Evolutionary conservation across 2,797 vertebrate species (phyloP), one percentile per base, ranked within the genome.

Genomic region (Ceryle rudis): DNA sequence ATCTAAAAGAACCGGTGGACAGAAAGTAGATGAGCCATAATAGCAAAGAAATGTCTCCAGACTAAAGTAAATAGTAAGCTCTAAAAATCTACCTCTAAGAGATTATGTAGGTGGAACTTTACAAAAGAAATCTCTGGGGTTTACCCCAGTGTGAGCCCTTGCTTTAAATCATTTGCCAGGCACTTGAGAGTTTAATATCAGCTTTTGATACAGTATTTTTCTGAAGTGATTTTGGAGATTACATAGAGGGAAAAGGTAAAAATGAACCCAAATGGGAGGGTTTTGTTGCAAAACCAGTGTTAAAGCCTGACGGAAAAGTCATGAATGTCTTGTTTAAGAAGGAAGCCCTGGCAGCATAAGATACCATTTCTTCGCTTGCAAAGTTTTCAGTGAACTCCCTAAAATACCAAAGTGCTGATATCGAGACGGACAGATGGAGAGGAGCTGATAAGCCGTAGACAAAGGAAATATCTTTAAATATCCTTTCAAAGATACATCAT

Each of bases 401-500:
- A 67, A 97, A 96, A 98, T 88, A 97, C 92, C 96, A 69, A 47
- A 9, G 44, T 66, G 78, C 90, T 41, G 51, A 72, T 88, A 79
- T n/a, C 2, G 5, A 95, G 95, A 95, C 80, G 77, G 96, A 83
- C 79, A 91, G 94, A 95, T 81, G 94, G 92, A 97, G 97, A 90
- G 80, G 81, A 85, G 81, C 82, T 89, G 94, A 90, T 92, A 91
- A 92, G 90, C 69, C 64, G 90, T 28, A 94, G 95, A 97, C 95
- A 97, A 97, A 97, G 93, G 96, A 95, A 98, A 79, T 95, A 81
- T 89, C 95, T 97, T 96, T 75, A 96, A 97, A 96, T 90, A 97
- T 85, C 89, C 96, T 96, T 96, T 87, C 73, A 87, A 86, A 91
- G 81, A 54, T 67, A 74, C 28, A 55, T 39, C 11, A 29, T 44